These are phyloP conservation scores for Leuciscus idus DNA, from an alignment of 2,113 vertebrate genomes.

Conservation along the genomic window DNA sequence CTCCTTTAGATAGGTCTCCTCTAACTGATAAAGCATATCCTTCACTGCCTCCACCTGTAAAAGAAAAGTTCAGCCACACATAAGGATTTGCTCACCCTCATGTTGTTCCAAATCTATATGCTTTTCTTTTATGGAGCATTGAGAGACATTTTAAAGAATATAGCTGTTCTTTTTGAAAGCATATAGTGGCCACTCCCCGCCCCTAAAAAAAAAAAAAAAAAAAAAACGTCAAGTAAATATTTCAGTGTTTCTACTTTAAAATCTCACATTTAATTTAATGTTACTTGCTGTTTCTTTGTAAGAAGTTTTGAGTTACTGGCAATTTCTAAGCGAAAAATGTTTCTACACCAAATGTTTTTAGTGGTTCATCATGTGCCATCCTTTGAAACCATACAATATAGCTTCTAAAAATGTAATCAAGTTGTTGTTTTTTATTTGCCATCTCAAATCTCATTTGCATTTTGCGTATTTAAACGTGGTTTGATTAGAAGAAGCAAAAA, in stretches of 20 bases:
- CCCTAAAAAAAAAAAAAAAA: no score
- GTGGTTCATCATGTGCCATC: not conserved
- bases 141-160: not conserved
- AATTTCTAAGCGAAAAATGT: no score
- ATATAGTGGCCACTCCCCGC: not conserved
- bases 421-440: not conserved
- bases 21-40: constrained; percentile 73
- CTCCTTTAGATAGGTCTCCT: constrained; percentile 73
- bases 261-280: no score
- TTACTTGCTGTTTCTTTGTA: no score
- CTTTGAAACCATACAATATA: not conserved
- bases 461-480: not conserved
- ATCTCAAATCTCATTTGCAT: not conserved
- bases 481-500: not conserved
- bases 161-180: not conserved
- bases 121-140: not conserved
- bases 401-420: not conserved
- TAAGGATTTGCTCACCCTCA: not conserved
- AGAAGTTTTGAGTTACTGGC: no score
- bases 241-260: no score
- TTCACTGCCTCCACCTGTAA: constrained; percentile 74
- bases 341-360: no score
- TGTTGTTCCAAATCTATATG: not conserved
- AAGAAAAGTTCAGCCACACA: constrained; percentile 49
- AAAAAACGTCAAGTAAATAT: no score